Evolutionary conservation across 2,113 vertebrate species (phyloP).

Genomic region (Cranoglanis bouderius): DNA sequence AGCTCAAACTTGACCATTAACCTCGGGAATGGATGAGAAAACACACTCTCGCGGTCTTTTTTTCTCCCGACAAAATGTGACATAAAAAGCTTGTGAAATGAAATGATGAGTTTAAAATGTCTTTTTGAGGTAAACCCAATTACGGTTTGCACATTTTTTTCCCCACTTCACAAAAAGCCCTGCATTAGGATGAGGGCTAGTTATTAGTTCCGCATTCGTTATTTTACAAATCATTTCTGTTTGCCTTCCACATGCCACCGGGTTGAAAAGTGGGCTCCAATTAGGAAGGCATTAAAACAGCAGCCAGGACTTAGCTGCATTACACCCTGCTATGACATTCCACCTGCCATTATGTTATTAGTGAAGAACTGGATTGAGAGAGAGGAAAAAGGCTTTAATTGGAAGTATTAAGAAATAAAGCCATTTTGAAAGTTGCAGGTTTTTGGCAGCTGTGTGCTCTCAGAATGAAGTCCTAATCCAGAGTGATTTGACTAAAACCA

Average conservation of each 20-base stretch:
- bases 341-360: slow-evolving; percentile 81
- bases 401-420: slow-evolving; percentile 74
- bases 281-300: slow-evolving; percentile 80
- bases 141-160: slow-evolving; percentile 70
- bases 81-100: slow-evolving; percentile 77
- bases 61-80: slow-evolving; percentile 66
- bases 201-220: slow-evolving; percentile 75
- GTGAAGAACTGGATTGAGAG: slow-evolving; percentile 66
- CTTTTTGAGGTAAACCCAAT: slow-evolving; percentile 80
- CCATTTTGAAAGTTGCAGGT: slow-evolving; percentile 67
- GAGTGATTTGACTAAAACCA: slow-evolving; percentile 61
- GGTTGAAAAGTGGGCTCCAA: slow-evolving; percentile 76
- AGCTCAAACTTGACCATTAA: slow-evolving; percentile 82
- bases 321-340: slow-evolving; percentile 81
- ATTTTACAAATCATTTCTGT: slow-evolving; percentile 77
- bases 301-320: slow-evolving; percentile 77
- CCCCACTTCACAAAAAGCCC: slow-evolving; percentile 69
- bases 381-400: slow-evolving; percentile 69
- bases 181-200: slow-evolving; percentile 78
- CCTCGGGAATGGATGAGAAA: slow-evolving; percentile 76
- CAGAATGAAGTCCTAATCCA: slow-evolving; percentile 62
- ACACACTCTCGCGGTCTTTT: slow-evolving; percentile 54
- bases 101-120: slow-evolving; percentile 84
- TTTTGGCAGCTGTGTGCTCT: slow-evolving; percentile 62
- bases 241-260: slow-evolving; percentile 66